phyloP scores from a whole-genome alignment of 2,797 vertebrate genomes.

The Atherinosoma microstoma region DNA sequence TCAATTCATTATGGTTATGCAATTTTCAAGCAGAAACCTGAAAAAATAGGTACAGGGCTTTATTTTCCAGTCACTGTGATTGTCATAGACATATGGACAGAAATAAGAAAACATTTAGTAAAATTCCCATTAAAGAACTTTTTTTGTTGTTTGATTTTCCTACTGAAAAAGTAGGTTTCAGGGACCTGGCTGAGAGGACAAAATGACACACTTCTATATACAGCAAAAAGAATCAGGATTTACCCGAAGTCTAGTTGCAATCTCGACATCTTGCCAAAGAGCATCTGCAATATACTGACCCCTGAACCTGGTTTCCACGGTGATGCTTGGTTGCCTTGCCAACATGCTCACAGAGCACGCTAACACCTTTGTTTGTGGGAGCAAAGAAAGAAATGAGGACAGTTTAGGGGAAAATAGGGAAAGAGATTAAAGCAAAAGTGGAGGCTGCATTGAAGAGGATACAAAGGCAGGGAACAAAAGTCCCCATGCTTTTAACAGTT shows the following conservation, averaged over 20 bases:
- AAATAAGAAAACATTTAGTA: background rate
- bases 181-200: background rate
- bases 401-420: constrained; percentile 54
- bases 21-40: too few species aligned
- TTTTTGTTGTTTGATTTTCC: background rate
- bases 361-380: constrained; percentile 66
- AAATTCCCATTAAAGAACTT: background rate
- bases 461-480: constrained; percentile 38
- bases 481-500: constrained; percentile 16
- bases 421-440: constrained; percentile 46
- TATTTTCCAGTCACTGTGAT: background rate
- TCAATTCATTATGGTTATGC: too few species aligned
- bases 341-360: constrained; percentile 45
- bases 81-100: background rate
- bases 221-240: constrained; percentile 20
- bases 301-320: constrained; percentile 71
- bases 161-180: background rate
- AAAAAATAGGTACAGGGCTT: background rate
- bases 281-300: constrained; percentile 59
- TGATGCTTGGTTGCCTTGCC: constrained; percentile 50
- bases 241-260: constrained; percentile 44
- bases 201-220: background rate
- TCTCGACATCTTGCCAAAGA: constrained; percentile 54
- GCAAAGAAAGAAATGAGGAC: constrained; percentile 47
- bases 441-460: constrained; percentile 35